Conservation (phyloP, 2,797 vertebrate genomes). For the Tympanoctomys barrerae region DNA sequence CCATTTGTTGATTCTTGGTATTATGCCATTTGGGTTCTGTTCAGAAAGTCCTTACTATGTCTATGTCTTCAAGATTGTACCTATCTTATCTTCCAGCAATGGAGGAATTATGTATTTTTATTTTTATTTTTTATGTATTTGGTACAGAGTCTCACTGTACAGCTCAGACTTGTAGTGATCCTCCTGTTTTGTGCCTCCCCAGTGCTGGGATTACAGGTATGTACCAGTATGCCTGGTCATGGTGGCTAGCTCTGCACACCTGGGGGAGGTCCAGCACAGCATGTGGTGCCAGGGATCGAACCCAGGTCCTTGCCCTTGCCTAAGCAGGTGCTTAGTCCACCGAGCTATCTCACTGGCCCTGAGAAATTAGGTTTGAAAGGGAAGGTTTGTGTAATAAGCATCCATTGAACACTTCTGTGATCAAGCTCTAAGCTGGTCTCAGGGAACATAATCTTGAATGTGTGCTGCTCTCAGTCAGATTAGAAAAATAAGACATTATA, state of each 20-base stretch:
- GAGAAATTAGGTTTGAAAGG: conserved; percentile 14
- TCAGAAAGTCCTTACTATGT: background rate
- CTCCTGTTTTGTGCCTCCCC: too few relatives aligned
- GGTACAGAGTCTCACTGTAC: too few relatives aligned
- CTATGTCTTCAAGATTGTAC: background rate
- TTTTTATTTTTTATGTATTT: too few relatives aligned
- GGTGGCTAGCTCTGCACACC: too few relatives aligned
- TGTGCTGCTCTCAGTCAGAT: background rate
- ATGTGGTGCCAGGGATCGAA: too few relatives aligned
- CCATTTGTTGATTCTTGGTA: background rate
- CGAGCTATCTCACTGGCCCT: too few relatives aligned
- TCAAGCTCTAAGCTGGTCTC: background rate
- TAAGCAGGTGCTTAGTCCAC: too few relatives aligned
- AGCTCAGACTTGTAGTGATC: too few relatives aligned
- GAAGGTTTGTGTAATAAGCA: background rate
- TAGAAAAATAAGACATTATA: background rate
- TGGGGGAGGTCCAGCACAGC: too few relatives aligned
- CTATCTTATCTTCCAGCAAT: background rate
- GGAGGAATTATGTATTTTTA: background rate
- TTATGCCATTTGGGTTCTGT: background rate
- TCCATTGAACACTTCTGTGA: background rate
- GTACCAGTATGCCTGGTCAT: too few relatives aligned
- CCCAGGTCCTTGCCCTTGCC: too few relatives aligned
- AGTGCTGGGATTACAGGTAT: too few relatives aligned
- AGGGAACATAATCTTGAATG: background rate